Evolutionary conservation across 1,140 invertebrate species (phyloP).

Genomic region (Sipha flava): DNA sequence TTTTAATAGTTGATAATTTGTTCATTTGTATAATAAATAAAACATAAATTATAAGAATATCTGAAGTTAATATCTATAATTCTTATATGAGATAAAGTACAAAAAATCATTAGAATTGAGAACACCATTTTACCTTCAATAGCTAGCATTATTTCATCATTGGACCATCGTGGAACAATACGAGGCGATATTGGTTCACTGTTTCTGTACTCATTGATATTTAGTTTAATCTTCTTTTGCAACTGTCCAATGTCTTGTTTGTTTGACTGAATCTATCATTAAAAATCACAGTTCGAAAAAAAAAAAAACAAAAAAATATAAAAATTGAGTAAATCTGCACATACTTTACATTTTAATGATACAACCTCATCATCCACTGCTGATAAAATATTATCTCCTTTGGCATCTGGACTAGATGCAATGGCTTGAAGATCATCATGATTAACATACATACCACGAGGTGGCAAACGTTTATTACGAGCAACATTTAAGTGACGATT

Average conservation of each 20-base stretch:
- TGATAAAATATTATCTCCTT: conserved; percentile 72
- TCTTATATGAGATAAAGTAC: no score
- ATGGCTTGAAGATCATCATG: conserved; percentile 87
- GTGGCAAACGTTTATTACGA: conserved; percentile 82
- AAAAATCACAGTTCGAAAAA: conserved; percentile 38
- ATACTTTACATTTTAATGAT: conserved; percentile 87
- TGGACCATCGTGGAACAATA: conserved; percentile 83
- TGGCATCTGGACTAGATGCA: conserved; percentile 58
- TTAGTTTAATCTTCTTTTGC: conserved; percentile 64
- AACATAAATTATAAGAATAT: no score
- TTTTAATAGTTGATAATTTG: no score
- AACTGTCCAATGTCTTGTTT: conserved; percentile 83
- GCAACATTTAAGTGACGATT: conserved; percentile 45
- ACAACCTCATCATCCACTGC: conserved; percentile 87
- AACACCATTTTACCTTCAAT: conserved; percentile 69
- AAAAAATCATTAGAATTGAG: no score
- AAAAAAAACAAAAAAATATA: background rate
- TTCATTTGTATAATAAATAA: no score
- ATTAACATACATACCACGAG: conserved; percentile 93
- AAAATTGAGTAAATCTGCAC: conserved; percentile 37
- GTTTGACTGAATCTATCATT: conserved; percentile 79
- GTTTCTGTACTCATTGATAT: conserved; percentile 64
- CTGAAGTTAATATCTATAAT: no score
- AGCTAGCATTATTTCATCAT: conserved; percentile 82
- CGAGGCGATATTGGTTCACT: conserved; percentile 55